phyloP scores from a whole-genome alignment of 2,888 invertebrate species.

The Fragum sueziense region DNA sequence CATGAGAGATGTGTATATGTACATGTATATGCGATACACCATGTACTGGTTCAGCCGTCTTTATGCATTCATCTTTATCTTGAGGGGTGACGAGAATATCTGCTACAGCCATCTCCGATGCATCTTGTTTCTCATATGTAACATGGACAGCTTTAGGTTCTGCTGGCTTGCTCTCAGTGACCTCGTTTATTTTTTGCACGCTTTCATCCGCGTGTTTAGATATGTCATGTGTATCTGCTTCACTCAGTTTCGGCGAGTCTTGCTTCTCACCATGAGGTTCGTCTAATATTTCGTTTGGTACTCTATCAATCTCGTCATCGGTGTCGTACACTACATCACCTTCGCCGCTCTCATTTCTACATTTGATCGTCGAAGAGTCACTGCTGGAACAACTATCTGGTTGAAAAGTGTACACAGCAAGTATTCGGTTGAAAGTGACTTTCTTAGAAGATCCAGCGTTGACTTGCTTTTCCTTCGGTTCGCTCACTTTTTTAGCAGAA shows the following conservation, averaged over 20 bases:
- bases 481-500: background rate
- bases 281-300: background rate
- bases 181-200: no score
- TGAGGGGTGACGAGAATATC: no score
- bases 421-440: background rate
- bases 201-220: no score
- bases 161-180: no score
- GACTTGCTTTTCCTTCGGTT: background rate
- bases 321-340: background rate
- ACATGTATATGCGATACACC: no score
- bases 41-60: no score
- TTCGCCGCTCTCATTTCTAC: background rate
- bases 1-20: no score
- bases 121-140: no score
- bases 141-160: no score
- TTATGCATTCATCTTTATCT: no score
- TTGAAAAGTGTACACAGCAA: background rate
- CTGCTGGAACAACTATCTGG: background rate
- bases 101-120: no score
- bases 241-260: background rate
- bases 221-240: background rate
- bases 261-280: background rate
- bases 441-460: background rate
- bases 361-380: background rate
- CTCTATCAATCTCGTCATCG: background rate